Percentiles rank a stretch among this genome's conserved stretches.
Evolutionary conservation across 2,797 vertebrate species (phyloP).

Genomic region (Microhierax caerulescens): DNA sequence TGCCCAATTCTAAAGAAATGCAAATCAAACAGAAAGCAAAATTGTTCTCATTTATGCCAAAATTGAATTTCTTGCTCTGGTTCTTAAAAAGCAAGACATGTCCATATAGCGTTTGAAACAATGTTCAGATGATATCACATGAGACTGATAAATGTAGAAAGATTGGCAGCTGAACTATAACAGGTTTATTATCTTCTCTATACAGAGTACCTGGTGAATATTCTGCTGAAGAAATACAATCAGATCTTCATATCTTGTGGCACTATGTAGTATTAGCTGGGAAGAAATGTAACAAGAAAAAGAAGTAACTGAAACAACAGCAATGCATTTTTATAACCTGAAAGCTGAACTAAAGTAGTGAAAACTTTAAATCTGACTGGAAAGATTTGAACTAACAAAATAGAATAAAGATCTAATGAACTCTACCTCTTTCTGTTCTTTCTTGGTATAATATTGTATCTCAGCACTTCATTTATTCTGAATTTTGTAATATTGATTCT

Average conservation of each 20-base stretch:
- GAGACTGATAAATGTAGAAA: not conserved
- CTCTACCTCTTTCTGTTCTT: not conserved
- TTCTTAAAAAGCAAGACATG: not conserved
- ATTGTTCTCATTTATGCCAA: not conserved
- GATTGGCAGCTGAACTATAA: not conserved
- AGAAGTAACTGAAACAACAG: not conserved
- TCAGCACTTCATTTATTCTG: not conserved
- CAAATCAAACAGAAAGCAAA: not conserved
- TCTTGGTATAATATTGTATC: not conserved
- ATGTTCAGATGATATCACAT: not conserved
- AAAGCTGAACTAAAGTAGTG: not conserved
- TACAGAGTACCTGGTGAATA: conserved; percentile 72
- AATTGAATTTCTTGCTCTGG: not conserved
- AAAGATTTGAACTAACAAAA: not conserved
- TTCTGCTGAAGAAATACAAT: conserved; percentile 73
- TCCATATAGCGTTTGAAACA: not conserved
- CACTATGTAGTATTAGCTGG: conserved; percentile 71
- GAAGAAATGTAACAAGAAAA: not conserved
- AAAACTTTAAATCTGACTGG: not conserved
- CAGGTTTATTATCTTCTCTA: not conserved
- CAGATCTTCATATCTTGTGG: conserved; percentile 73
- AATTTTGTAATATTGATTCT: not conserved
- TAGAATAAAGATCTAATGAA: not conserved
- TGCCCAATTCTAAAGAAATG: not conserved
- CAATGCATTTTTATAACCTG: not conserved